phyloP scores from a whole-genome alignment of 2,113 vertebrate genomes.

The Oxygymnocypris stewartii region DNA sequence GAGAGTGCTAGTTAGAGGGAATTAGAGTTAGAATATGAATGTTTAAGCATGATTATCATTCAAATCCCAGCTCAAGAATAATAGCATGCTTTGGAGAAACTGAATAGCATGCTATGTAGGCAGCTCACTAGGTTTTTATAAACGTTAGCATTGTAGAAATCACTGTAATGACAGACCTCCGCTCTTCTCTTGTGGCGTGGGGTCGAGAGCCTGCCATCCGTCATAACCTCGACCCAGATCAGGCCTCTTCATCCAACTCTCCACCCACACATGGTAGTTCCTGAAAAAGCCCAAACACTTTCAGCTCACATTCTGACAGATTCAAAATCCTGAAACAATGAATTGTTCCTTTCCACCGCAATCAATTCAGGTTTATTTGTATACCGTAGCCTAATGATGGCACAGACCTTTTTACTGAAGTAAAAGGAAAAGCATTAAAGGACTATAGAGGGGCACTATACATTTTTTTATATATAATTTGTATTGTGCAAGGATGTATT shows the following conservation, averaged over 20 bases:
- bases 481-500: neutral
- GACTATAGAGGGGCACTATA: neutral
- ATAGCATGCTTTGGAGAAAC: neutral
- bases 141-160: neutral
- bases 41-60: neutral
- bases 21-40: neutral
- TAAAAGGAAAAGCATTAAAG: neutral
- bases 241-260: slow-evolving; percentile 87
- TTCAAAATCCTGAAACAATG: neutral
- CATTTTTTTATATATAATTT: neutral
- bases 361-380: neutral
- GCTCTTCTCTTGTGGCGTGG: slow-evolving; percentile 91
- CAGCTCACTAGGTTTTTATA: neutral
- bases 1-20: no score
- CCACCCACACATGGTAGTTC: slow-evolving; percentile 97
- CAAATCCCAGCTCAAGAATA: neutral
- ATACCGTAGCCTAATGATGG: neutral
- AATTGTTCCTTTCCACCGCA: neutral
- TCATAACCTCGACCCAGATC: slow-evolving; percentile 79
- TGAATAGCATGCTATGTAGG: no score
- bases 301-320: neutral
- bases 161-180: slow-evolving; percentile 70
- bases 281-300: slow-evolving; percentile 64
- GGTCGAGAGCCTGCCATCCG: slow-evolving; percentile 93
- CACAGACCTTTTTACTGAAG: no score